phyloP scores from a whole-genome alignment of 2,113 vertebrate genomes.

The Myxocyprinus asiaticus region DNA sequence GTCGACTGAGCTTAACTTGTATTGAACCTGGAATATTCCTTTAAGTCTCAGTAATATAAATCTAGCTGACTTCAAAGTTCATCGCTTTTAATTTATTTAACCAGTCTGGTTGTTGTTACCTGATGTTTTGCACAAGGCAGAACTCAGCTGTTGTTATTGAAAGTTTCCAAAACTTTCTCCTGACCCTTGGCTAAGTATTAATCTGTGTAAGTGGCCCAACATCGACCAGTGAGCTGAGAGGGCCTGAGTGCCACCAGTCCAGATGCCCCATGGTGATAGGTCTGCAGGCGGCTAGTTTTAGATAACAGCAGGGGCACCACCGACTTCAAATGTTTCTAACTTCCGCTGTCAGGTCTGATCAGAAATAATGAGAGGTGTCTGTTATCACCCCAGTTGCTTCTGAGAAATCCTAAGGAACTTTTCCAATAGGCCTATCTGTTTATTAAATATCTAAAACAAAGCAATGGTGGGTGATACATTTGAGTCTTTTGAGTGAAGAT shows the following conservation, averaged over 20 bases:
- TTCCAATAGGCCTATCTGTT: conserved; percentile 37
- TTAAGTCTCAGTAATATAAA: background rate
- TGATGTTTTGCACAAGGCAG: conserved; percentile 12
- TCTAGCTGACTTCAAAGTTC: background rate
- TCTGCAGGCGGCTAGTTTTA: conserved; percentile 49
- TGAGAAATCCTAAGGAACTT: background rate
- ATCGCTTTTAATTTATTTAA: conserved; percentile 18
- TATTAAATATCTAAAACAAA: conserved; percentile 37
- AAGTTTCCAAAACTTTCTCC: conserved; percentile 22
- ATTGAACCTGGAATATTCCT: too few species aligned
- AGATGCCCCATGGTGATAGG: conserved; percentile 52
- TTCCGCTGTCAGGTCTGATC: conserved; percentile 38
- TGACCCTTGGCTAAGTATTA: conserved; percentile 44
- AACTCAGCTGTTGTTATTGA: conserved; percentile 27
- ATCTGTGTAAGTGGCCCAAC: conserved; percentile 44
- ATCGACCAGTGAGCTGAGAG: conserved; percentile 25
- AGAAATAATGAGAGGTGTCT: conserved; percentile 51
- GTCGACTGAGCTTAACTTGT: too few species aligned
- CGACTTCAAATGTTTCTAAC: conserved; percentile 38
- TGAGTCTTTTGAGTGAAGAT: background rate
- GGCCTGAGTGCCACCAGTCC: conserved; percentile 46
- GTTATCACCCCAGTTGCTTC: conserved; percentile 46
- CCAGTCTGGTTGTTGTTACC: conserved; percentile 26
- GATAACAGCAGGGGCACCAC: conserved; percentile 38
- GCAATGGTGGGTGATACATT: background rate